These are phyloP conservation scores for Myotis vivesi DNA, from an alignment of 2,797 vertebrate genomes.

Conservation along the genomic window DNA sequence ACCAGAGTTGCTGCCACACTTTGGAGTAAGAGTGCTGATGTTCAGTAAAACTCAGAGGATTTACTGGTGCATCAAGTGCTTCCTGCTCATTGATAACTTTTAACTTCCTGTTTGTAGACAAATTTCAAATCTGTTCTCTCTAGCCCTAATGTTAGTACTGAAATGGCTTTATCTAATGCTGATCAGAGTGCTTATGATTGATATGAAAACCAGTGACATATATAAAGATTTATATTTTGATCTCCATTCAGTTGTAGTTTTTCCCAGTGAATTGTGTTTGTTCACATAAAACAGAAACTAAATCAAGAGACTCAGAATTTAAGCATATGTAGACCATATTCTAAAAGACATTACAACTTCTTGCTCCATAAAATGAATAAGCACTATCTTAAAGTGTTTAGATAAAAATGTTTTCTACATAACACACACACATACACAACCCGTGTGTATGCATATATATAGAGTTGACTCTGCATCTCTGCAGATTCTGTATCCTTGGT, in stretches of 20 bases:
- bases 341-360: not conserved
- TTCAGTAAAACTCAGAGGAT: not conserved
- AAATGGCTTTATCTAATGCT: not conserved
- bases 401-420: not conserved
- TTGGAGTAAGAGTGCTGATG: not conserved
- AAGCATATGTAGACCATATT: not conserved
- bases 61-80: not conserved
- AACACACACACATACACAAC: not conserved
- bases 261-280: not conserved
- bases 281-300: not conserved
- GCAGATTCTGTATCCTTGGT: not conserved
- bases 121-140: not conserved
- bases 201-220: not conserved
- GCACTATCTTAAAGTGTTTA: constrained; percentile 10
- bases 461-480: not conserved
- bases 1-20: not conserved
- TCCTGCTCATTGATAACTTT: not conserved
- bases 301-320: not conserved
- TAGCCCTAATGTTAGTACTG: not conserved
- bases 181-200: not conserved
- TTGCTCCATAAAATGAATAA: not conserved
- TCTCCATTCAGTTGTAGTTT: not conserved
- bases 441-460: not conserved
- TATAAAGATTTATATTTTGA: not conserved
- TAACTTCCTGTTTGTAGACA: not conserved